Evolutionary conservation across 2,113 vertebrate species (phyloP), one percentile per base, ranked within the genome.

Genomic region (Brienomyrus brachyistius): DNA sequence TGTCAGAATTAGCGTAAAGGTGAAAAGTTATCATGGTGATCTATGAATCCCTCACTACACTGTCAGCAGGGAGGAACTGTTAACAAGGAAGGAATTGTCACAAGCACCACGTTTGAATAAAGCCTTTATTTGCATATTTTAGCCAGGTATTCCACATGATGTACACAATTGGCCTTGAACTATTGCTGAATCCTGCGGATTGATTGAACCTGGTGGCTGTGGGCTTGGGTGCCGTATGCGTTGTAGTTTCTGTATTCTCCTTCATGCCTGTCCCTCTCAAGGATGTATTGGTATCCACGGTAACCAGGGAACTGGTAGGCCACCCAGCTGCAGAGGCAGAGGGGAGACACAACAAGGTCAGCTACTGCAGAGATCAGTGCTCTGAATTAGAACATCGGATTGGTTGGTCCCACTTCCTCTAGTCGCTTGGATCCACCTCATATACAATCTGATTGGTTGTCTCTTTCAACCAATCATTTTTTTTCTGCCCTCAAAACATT

Each of bases 281-380:
- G 94, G 93, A 99, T 96, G 54, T 99, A 99, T 94, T 99, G 98
- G 96, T 98, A 99, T 87, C 98, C 98, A 92, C 97, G 96, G 96
- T 99, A 99, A 92, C 98, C 98, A 0, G 98, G 98, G 93, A 97
- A 99, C 96, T 99, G 98, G 94, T 99, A 99, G 89, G 97, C 98
- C 90, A 99, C 98, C 98, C 98, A 98, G 92, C 98, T 99, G 94
- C 70, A 90, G 85, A 86, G 27, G 70, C 88, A 90, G 23, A 92
- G 27, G 93, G 31, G 86, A 56, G 51, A 40, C 47, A 51, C 21
- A 86, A 51, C 19, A 48, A 51, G 45, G 10, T 50, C n/a, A 51
- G 45, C 45, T n/a, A 48, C 1, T 10, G 47, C n/a, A 50, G 23
- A 48, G 83, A 85, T 85, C 1, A 40, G 19, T 48, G 80, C 80